Percentiles rank a stretch among this genome's conserved stretches.
These are phyloP conservation scores for Festucalex cinctus DNA, from an alignment of 2,113 vertebrate genomes.

Conservation along the genomic window DNA sequence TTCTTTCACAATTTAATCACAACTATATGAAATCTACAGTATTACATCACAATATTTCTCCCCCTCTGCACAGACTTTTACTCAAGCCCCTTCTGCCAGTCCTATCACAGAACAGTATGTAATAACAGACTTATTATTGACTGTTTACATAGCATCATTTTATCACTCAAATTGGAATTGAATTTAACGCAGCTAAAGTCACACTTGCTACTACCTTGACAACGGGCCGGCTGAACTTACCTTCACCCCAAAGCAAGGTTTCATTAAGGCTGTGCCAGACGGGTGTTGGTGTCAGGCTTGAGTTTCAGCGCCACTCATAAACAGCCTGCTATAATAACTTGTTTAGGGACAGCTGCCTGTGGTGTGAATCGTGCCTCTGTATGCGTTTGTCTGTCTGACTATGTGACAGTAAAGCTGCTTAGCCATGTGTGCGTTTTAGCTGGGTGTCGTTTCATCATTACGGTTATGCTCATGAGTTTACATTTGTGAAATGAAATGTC, in stretches of 20 bases:
- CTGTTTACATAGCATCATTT: constrained; percentile 16
- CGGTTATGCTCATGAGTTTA: neutral
- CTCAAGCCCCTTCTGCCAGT: neutral
- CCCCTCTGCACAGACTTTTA: neutral
- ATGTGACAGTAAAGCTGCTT: constrained; percentile 48
- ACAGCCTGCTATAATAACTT: constrained; percentile 82
- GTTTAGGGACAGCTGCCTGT: constrained; percentile 79
- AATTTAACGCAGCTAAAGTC: constrained; percentile 23
- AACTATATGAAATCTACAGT: neutral
- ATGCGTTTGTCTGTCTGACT: constrained; percentile 42
- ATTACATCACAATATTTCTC: constrained; percentile 1
- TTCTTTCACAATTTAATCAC: neutral
- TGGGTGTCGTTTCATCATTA: neutral
- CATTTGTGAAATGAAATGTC: neutral
- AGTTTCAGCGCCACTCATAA: constrained; percentile 78
- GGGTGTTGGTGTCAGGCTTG: constrained; percentile 72
- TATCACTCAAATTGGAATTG: constrained; percentile 3
- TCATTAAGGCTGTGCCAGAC: constrained; percentile 78
- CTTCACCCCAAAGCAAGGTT: constrained; percentile 77
- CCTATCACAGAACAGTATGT: neutral
- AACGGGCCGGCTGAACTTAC: constrained; percentile 66
- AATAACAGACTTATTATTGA: neutral
- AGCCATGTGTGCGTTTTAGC: constrained; percentile 4
- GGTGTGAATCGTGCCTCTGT: constrained; percentile 41
- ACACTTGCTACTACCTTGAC: constrained; percentile 23